These are phyloP conservation scores for Ericerus pela DNA, from an alignment of 1,140 invertebrate genomes.

Conservation along the genomic window DNA sequence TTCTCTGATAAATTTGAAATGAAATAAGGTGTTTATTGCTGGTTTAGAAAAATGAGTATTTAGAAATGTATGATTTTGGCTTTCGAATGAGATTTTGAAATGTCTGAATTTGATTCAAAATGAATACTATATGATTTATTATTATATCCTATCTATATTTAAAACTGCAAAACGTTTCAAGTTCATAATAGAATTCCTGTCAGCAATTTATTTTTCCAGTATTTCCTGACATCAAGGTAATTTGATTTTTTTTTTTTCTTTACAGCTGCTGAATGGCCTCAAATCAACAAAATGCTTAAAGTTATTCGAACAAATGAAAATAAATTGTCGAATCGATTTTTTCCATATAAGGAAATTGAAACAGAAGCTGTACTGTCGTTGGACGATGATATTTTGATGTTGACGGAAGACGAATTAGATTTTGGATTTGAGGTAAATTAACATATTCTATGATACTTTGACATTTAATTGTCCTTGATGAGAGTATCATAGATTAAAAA, in stretches of 20 bases:
- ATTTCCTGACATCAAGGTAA: too few relatives aligned
- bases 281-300: conserved; percentile 74
- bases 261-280: conserved; percentile 68
- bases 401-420: conserved; percentile 82
- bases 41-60: too few relatives aligned
- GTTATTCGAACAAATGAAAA: conserved; percentile 82
- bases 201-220: too few relatives aligned
- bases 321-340: conserved; percentile 85
- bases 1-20: too few relatives aligned
- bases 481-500: not conserved
- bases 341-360: conserved; percentile 82
- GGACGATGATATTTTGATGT: conserved; percentile 88
- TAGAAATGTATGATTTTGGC: too few relatives aligned
- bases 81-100: too few relatives aligned
- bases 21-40: too few relatives aligned
- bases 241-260: conserved; percentile 21
- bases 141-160: too few relatives aligned
- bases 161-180: too few relatives aligned
- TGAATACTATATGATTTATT: too few relatives aligned
- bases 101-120: too few relatives aligned
- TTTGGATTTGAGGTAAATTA: conserved; percentile 58
- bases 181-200: too few relatives aligned
- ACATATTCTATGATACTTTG: not conserved
- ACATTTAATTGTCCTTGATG: not conserved
- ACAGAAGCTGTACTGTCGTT: conserved; percentile 82